Evolutionary conservation across 2,888 invertebrate genomes (phyloP).

Genomic region (Campoplex nolae): DNA sequence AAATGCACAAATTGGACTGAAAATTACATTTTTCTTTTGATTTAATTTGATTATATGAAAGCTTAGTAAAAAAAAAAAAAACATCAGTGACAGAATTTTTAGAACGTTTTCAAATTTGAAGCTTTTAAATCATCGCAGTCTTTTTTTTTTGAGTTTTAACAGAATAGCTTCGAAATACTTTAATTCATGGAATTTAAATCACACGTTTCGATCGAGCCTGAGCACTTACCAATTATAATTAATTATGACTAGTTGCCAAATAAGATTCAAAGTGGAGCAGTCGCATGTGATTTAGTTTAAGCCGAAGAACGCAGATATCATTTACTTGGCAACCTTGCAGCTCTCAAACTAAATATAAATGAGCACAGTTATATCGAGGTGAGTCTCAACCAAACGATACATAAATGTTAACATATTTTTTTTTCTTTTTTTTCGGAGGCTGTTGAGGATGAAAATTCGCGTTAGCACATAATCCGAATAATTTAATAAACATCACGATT

Average conservation of each 20-base stretch:
- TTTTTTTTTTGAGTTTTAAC: too few relatives aligned
- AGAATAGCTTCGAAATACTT: neutral
- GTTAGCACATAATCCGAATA: neutral
- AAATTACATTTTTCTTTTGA: neutral
- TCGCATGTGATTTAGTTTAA: neutral
- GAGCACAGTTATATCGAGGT: neutral
- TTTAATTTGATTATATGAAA: neutral
- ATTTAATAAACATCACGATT: neutral
- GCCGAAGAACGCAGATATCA: neutral
- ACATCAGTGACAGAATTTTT: neutral
- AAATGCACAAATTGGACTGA: neutral
- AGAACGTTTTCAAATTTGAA: neutral
- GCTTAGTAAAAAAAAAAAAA: neutral
- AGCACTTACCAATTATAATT: neutral
- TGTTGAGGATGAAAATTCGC: slow-evolving; percentile 15
- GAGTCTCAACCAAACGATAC: neutral
- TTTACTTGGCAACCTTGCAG: neutral
- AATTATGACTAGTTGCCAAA: neutral
- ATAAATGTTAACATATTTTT: neutral
- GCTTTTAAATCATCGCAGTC: neutral
- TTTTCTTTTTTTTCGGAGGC: neutral
- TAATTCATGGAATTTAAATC: neutral
- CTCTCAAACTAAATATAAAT: neutral
- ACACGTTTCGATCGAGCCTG: neutral
- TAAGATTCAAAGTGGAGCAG: neutral